Conservation (phyloP, 2,888 invertebrate genomes). For the Netelia melanura region DNA sequence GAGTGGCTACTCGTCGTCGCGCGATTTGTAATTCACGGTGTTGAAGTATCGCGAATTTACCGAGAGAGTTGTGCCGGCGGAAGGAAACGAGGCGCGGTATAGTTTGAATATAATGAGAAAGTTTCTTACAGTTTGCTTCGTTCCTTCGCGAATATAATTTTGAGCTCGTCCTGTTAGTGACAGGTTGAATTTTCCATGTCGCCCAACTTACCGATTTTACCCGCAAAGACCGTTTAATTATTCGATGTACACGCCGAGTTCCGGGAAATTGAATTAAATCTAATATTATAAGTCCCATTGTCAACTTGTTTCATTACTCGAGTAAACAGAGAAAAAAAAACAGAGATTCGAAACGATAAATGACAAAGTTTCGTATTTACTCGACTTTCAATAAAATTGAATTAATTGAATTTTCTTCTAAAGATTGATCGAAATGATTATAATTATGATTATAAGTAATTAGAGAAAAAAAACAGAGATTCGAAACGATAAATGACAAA, state of each 20-base stretch:
- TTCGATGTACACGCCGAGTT: not conserved
- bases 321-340: constrained; percentile 26
- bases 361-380: no score
- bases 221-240: not conserved
- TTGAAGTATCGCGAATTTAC: constrained; percentile 16
- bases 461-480: no score
- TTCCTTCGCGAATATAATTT: constrained; percentile 37
- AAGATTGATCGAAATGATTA: no score
- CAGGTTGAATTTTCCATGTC: constrained; percentile 20
- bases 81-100: not conserved
- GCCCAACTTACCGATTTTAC: not conserved
- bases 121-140: constrained; percentile 18
- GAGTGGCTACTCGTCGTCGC: not conserved
- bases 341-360: no score
- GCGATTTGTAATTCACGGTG: constrained; percentile 48
- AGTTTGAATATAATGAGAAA: constrained; percentile 26
- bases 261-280: not conserved
- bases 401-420: no score
- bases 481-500: no score
- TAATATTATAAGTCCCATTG: constrained; percentile 1
- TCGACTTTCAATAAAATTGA: no score
- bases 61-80: not conserved
- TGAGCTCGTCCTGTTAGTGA: constrained; percentile 33
- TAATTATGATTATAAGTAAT: no score
- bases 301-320: not conserved